Percentiles rank a stretch among this genome's conserved stretches.
phyloP scores from a whole-genome alignment of 2,113 vertebrate genomes.

The Deroptyus accipitrinus region DNA sequence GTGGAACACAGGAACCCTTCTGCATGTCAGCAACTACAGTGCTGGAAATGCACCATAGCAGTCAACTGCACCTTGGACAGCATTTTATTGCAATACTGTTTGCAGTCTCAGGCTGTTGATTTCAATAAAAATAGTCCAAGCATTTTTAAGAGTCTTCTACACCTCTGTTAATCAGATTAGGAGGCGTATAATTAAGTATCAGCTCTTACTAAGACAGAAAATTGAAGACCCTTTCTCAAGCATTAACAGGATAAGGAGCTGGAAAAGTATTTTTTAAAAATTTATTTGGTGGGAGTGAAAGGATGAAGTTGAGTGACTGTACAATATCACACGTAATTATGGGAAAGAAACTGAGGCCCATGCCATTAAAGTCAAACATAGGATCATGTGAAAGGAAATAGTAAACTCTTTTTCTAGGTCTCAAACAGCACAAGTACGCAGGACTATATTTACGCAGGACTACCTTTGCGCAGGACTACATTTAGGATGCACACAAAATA shows the following conservation, averaged over 20 bases:
- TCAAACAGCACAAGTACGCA: neutral
- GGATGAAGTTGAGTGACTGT: neutral
- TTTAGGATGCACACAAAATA: neutral
- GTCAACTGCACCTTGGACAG: neutral
- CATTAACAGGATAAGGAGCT: neutral
- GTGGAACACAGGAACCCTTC: neutral
- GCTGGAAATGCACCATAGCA: rapidly evolving
- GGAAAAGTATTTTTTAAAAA: neutral
- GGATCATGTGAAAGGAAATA: neutral
- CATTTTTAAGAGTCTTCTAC: neutral
- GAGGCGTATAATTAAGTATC: neutral
- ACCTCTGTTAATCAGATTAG: neutral
- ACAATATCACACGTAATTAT: neutral
- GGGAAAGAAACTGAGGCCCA: neutral
- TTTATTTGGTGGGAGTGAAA: neutral
- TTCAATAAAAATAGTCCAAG: neutral
- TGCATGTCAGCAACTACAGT: rapidly evolving
- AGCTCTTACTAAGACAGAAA: neutral
- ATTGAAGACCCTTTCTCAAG: neutral
- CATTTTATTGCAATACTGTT: neutral
- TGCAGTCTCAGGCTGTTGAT: neutral
- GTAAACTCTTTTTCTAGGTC: neutral
- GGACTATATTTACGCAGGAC: neutral
- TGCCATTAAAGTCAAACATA: neutral
- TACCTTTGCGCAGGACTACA: too few relatives aligned